phyloP scores from a whole-genome alignment of 2,888 invertebrate species.

The Ichneumoninae sp. region DNA sequence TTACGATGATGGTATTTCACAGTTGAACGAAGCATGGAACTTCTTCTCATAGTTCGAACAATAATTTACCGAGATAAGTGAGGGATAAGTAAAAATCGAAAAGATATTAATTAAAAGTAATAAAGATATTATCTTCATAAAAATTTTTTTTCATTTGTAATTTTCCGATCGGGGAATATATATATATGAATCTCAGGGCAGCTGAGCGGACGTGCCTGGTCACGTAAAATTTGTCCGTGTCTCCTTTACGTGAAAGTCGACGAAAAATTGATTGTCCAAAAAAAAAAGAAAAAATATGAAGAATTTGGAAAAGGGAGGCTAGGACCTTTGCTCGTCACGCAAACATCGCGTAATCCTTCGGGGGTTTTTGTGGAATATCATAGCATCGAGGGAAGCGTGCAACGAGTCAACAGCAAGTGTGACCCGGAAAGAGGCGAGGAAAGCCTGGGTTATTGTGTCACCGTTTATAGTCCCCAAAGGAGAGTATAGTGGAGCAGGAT shows the following conservation, averaged over 20 bases:
- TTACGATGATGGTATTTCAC: constrained; percentile 54
- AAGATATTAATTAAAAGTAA: constrained; percentile 19
- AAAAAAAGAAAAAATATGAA: background rate
- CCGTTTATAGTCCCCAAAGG: constrained; percentile 50
- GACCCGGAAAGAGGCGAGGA: constrained; percentile 58
- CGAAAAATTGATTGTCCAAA: constrained; percentile 44
- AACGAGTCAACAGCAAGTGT: constrained; percentile 75
- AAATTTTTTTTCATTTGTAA: background rate
- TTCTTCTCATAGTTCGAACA: constrained; percentile 11
- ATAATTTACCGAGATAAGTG: constrained; percentile 20
- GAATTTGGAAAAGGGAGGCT: constrained; percentile 43
- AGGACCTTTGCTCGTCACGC: constrained; percentile 43
- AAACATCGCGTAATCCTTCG: constrained; percentile 57
- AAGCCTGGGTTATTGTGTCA: constrained; percentile 59
- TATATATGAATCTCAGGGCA: constrained; percentile 59
- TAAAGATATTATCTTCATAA: background rate
- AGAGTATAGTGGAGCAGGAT: constrained; percentile 43
- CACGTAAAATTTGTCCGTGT: constrained; percentile 68
- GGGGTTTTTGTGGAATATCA: constrained; percentile 32
- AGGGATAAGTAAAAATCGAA: background rate
- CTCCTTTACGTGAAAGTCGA: constrained; percentile 34
- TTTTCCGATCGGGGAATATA: constrained; percentile 30
- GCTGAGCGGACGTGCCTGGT: constrained; percentile 77
- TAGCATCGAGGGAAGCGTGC: constrained; percentile 60
- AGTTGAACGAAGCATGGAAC: constrained; percentile 28